Base-by-base conservation (phyloP, 2,797 vertebrate genomes). In the Euphonia xanthogaster region DNA sequence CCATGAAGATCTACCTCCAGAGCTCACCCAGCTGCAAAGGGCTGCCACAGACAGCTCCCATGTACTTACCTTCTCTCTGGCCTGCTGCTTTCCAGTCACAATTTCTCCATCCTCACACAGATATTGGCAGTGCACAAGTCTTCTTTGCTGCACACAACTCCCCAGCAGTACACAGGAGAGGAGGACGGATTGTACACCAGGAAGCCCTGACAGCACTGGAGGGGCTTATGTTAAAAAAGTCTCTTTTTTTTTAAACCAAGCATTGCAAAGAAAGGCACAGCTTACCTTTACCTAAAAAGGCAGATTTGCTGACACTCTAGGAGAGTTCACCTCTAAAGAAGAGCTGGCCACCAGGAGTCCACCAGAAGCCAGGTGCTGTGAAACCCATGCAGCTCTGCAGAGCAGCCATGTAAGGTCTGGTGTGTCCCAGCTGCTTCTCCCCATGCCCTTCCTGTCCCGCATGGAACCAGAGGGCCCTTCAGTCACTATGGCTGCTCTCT, bases 161-260 rank as follows among this genome's bases (percentile, higher is more conserved):
- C 42, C 7, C 1, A 6, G 35, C 39, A 68, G 5, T 3, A 15
- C 30, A 8, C 1, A 5, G 58, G 12, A 50, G 53, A 50, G 28
- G 17, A 86, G 74, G 21, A 45, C 0, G 0, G 39, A 48, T 5
- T 30, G 19, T 11, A 22, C 13, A 17, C 31, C 47, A 39, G 51
- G 47, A 58, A 80, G 31, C 14, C 20, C 42, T 48, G 54, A 55
- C 5, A 30, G 14, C 20, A 9, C 66, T 31, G 20, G 35, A 84
- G 11, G 5, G 12, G 24, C 19, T 84, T 45, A 30, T 5, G 11
- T 40, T 74, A 3, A 35, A 54, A 70, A 73, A 45, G 17, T 62
- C 8, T 54, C 3, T 3, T 16, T 25, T 33, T 75, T 79, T 78
- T 66, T 1, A n/a, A 39, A n/a, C 1, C 12, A 30, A 15, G 7